phyloP scores from a whole-genome alignment of 1,140 invertebrate species.

The Zaprionus capensis region DNA sequence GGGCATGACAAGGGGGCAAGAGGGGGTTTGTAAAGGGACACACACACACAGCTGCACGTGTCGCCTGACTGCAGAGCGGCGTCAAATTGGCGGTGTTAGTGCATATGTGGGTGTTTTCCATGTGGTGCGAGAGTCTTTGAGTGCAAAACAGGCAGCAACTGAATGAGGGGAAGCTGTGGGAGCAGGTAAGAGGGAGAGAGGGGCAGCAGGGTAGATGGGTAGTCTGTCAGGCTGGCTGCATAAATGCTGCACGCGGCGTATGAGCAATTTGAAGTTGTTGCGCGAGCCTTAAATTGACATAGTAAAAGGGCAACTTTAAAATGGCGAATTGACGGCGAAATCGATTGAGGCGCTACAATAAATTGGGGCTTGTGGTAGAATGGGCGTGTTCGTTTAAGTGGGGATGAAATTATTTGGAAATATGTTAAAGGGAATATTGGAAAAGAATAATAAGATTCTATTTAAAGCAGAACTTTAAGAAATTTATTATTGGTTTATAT shows the following conservation, averaged over 20 bases:
- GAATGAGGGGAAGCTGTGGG: background rate
- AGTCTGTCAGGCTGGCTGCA: background rate
- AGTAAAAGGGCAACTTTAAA: conserved; percentile 65
- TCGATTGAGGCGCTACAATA: conserved; percentile 17
- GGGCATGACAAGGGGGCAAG: background rate
- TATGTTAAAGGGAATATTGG: background rate
- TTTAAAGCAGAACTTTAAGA: background rate
- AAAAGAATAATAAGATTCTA: background rate
- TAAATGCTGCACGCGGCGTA: conserved; percentile 51
- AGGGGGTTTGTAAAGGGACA: background rate
- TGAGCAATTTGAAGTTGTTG: conserved; percentile 66
- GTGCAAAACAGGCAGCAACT: conserved; percentile 12
- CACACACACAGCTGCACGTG: conserved; percentile 38
- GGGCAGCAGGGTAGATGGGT: background rate
- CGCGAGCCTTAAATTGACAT: conserved; percentile 71
- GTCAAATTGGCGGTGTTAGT: conserved; percentile 82
- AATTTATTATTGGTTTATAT: no score
- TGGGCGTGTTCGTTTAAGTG: background rate
- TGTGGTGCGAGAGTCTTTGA: conserved; percentile 44
- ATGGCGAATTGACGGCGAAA: conserved; percentile 23
- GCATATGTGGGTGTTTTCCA: conserved; percentile 74
- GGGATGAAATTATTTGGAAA: background rate
- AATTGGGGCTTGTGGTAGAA: background rate
- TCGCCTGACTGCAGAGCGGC: conserved; percentile 45
- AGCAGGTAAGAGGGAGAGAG: background rate